Evolutionary conservation across 37 sponge, comb jelly and placozoan genomes (phyloP), one percentile per base, ranked within the genome.

Genomic region (Axinella damicornis): DNA sequence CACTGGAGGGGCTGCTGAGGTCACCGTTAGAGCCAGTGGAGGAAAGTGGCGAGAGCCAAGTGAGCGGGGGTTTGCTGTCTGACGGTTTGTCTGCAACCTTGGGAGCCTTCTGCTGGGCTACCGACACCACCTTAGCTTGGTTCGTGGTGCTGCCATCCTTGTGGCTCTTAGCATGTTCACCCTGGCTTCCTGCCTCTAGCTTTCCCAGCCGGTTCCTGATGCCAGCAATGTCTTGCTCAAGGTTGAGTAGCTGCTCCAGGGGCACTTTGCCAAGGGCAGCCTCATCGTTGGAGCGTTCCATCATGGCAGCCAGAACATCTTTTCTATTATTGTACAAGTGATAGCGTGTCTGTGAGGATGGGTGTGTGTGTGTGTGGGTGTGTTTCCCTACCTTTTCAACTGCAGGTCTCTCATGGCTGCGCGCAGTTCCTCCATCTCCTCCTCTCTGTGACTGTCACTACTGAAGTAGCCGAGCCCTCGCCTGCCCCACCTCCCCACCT

Each of bases 391-490:
- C 81, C 70, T 81, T n/a, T 69, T 68, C 1, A 32, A 1, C 17
- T 81, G 69, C 21, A 81, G 81, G 30, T 69, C 70, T 36, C 46
- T 68, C 32, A 81, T 35, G 34, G 32, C 30, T 18, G 33, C 38
- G 6, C 28, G 34, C 70, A 81, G 12, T 33, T 19, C 9, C 35
- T 34, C 2, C 13, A 56, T 12, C 25, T 69, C 71, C 36, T 55
- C 25, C 2, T 69, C 53, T 4, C 46, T 4, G 9, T 12, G 9
- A 46, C 46, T 46, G 46, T 13, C 34, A 54, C 41, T 21, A 67
- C 33, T 46, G 62, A 82, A 82, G 71, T 72, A 77, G n/a, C 53
- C 78, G 24, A 54, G 31, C 2, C 78, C 78, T 34, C 35, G 1
- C 34, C 16, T 36, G 57, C 52, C n/a, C 86, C 86, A 85, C 36